These are phyloP conservation scores for Drosophila oshimai DNA, from an alignment of 1,140 invertebrate species.

Conservation along the genomic window DNA sequence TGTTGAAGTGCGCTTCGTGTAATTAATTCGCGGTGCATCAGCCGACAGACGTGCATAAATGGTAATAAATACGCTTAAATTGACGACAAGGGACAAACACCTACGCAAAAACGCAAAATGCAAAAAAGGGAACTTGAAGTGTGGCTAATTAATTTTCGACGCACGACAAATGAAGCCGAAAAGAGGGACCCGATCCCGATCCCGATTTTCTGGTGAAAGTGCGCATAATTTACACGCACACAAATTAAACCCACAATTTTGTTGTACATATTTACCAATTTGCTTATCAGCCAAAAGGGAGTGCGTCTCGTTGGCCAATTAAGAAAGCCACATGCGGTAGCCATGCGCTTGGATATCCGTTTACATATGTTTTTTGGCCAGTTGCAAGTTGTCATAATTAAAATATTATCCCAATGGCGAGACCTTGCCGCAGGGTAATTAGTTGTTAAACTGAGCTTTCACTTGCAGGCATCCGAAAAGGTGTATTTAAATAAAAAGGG, in stretches of 20 bases:
- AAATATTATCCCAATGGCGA: conserved; percentile 47
- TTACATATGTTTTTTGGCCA: conserved; percentile 32
- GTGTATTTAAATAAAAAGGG: neutral
- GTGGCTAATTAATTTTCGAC: conserved; percentile 76
- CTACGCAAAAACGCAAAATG: no score
- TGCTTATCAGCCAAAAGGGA: conserved; percentile 60
- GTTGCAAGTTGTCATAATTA: conserved; percentile 64
- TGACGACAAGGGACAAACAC: conserved; percentile 62
- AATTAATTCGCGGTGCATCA: conserved; percentile 64
- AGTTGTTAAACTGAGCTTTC: conserved; percentile 46
- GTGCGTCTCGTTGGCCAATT: conserved; percentile 51
- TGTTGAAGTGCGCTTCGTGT: conserved; percentile 60
- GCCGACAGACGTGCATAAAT: conserved; percentile 53
- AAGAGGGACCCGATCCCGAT: conserved; percentile 41
- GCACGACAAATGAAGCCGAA: conserved; percentile 52
- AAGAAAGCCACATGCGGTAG: conserved; percentile 73
- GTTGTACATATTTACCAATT: conserved; percentile 60
- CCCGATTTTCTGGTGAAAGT: conserved; percentile 70
- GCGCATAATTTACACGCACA: conserved; percentile 72
- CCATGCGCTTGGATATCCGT: conserved; percentile 41
- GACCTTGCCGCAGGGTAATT: conserved; percentile 42
- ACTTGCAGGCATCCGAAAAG: conserved; percentile 12
- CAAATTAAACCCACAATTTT: conserved; percentile 63
- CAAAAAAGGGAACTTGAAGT: conserved; percentile 37
- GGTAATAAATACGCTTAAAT: conserved; percentile 69